Evolutionary conservation across 2,113 vertebrate genomes (phyloP).

Genomic region (Enhydra lutris): DNA sequence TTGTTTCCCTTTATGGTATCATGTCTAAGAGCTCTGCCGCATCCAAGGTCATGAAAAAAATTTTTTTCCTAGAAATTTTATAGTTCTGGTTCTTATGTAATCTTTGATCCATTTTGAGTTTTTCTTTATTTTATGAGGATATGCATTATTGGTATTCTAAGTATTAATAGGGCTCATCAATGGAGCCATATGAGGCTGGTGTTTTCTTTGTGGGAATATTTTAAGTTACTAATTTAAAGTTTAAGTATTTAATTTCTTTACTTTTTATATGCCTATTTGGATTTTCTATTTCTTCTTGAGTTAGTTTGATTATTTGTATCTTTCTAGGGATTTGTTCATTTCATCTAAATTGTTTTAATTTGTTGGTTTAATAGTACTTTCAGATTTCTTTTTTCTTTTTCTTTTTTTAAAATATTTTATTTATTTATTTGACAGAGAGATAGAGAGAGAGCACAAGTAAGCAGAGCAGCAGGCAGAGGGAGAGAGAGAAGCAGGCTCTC

Average conservation of each 20-base stretch:
- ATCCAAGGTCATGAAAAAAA: neutral
- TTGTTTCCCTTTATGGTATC: neutral
- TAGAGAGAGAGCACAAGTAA: too few relatives aligned
- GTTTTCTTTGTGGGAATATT: conserved; percentile 10
- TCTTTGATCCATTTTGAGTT: neutral
- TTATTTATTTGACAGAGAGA: too few relatives aligned
- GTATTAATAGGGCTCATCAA: neutral
- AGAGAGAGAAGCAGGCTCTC: too few relatives aligned
- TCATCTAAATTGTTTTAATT: neutral
- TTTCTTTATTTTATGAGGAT: conserved; percentile 12
- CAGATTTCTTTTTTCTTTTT: neutral
- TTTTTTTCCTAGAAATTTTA: neutral
- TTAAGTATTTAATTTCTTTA: neutral
- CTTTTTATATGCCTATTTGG: neutral
- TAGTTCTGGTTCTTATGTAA: neutral
- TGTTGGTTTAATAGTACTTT: neutral
- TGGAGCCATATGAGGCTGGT: neutral
- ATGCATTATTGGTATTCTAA: neutral
- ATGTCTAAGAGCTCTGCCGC: neutral
- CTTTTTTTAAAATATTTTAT: neutral
- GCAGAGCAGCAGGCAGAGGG: too few relatives aligned
- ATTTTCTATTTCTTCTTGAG: neutral
- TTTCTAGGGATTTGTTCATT: conserved; percentile 23
- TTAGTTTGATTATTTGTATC: neutral
- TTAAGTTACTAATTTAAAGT: conserved; percentile 23